phyloP scores from a whole-genome alignment of 1,140 invertebrate genomes.

The Ceratoteleas bidentatus region DNA sequence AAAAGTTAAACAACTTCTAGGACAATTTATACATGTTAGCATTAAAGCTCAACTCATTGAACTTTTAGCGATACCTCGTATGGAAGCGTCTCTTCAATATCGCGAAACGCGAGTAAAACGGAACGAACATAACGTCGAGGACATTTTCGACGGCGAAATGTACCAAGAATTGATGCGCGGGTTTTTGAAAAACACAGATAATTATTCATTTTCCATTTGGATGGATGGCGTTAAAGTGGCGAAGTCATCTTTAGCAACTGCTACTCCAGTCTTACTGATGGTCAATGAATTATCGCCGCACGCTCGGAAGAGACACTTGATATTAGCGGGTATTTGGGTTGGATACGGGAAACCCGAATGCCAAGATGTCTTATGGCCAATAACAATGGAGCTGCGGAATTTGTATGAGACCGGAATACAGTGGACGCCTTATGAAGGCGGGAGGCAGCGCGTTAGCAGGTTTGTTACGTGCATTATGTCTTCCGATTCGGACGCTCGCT shows the following conservation, averaged over 20 bases:
- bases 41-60: no score
- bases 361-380: not conserved
- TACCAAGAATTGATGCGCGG: no score
- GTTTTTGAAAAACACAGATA: no score
- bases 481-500: no score
- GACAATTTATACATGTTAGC: no score
- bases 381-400: constrained; percentile 1
- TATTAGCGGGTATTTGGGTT: not conserved
- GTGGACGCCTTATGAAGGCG: not conserved
- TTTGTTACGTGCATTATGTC: constrained; percentile 34
- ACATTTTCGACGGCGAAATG: no score
- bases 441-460: constrained; percentile 18
- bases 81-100: no score
- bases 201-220: not conserved
- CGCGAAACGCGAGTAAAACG: no score
- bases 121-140: no score
- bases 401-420: not conserved
- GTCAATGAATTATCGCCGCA: not conserved
- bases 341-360: not conserved
- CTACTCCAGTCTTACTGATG: not conserved
- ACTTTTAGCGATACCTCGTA: no score
- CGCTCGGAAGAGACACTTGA: not conserved
- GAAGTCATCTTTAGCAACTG: not conserved
- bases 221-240: constrained; percentile 6
- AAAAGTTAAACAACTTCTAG: no score